A percentile compares a stretch with the other conserved stretches of the same genome.
phyloP scores from a whole-genome alignment of 1,140 invertebrate genomes.

The Drosophila malerkotliana region DNA sequence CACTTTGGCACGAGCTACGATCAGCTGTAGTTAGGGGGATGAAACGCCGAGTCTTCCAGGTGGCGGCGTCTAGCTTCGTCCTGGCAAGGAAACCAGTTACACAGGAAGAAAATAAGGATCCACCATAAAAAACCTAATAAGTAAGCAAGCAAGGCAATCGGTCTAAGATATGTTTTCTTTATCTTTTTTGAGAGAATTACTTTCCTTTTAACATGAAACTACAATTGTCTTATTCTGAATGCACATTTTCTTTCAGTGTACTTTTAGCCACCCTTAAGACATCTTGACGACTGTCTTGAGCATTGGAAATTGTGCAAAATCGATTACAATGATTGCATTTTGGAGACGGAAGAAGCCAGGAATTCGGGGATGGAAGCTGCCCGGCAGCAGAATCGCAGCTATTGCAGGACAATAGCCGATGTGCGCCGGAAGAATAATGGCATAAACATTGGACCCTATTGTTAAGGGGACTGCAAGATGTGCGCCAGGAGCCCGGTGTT shows the following conservation, averaged over 20 bases:
- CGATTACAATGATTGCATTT: conserved; percentile 82
- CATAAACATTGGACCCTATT: conserved; percentile 66
- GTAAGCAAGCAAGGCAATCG: too few species aligned
- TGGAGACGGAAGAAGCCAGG: conserved; percentile 74
- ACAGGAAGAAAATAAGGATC: not conserved
- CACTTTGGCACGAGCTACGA: conserved; percentile 79
- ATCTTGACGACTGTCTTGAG: conserved; percentile 60
- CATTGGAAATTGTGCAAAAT: conserved; percentile 82
- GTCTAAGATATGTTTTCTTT: too few species aligned
- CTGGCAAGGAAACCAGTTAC: conserved; percentile 12
- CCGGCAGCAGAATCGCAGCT: conserved; percentile 34
- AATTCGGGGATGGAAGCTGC: conserved; percentile 34
- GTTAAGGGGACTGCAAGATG: conserved; percentile 58
- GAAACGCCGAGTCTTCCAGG: conserved; percentile 47
- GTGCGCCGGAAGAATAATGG: conserved; percentile 79
- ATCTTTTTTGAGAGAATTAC: too few species aligned
- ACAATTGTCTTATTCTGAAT: not conserved
- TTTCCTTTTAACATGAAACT: too few species aligned
- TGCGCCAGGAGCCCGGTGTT: conserved; percentile 65
- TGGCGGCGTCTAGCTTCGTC: conserved; percentile 48
- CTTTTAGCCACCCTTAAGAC: conserved; percentile 60
- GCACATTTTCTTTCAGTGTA: conserved; percentile 7
- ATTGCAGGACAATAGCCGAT: conserved; percentile 58
- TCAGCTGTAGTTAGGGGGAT: conserved; percentile 62
- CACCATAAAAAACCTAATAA: too few species aligned